Evolutionary conservation across 2,113 vertebrate species (phyloP), one percentile per base, ranked within the genome.

Genomic region (Sterna hirundo): DNA sequence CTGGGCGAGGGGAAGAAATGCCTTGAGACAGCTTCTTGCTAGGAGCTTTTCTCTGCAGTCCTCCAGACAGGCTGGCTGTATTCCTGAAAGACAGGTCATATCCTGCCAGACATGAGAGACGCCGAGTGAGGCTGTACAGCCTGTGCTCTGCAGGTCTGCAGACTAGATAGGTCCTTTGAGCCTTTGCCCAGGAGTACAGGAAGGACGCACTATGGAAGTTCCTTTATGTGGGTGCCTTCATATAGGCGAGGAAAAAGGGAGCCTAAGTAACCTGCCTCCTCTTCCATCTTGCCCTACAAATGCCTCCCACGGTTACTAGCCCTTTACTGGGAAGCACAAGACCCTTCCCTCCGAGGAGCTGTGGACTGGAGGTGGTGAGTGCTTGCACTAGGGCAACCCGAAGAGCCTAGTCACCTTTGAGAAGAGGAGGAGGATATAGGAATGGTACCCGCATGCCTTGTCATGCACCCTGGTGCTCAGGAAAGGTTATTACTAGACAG

Each of bases 11-110:
- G 71, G 66, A 77, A 34, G 87, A 86, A 83, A 80, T 58, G 51
- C 71, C 40, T 30, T 47, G 82, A 92, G 85, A 62, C 52, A 83
- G 46, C 71, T 22, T 85, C 71, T 88, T 86, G 49, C 90, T 75
- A 66, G 70, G 71, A 95, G 40, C 51, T 80, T 86, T 91, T 87
- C 40, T 29, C 52, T 83, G 47, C 86, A 69, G 74, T 62, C 61
- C 52, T 82, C 44, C 81, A 78, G 70, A 36, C 82, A 57, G 58
- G 30, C 84, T 91, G 94, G 75, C 88, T 81, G 64, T 93, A 30
- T 80, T 94, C 61, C 95, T 93, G 88, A 65, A 88, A 86, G 57
- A 79, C 6, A 7, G 66, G 66, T 94, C 93, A 76, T 52, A 60
- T 91, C 90, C 71, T 91, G 49, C 40, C 49, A 72, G 71, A 71